Base-by-base conservation (phyloP, 2,888 invertebrate species). In the Drosophila nr. fundita region DNA sequence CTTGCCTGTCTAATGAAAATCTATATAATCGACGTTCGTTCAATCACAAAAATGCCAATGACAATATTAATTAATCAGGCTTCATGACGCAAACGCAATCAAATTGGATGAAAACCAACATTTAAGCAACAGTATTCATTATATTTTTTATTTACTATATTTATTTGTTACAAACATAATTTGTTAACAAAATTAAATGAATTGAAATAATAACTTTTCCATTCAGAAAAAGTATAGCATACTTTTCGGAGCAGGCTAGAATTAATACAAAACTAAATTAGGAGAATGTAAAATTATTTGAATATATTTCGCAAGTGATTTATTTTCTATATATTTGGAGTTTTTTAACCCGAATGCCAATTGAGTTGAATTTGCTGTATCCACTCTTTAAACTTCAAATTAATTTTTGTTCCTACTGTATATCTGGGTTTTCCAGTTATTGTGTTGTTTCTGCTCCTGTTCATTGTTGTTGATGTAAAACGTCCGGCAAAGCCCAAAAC, bases 1-100 rank as follows among this genome's bases (percentile, higher is more conserved):
- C 13, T 52, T 24, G 18, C 48, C 10, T 50, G 59, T 27, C 68
- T 70, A 68, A 71, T 73, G 60, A 62, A 68, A 75, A 70, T 71
- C 45, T 69, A 62, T 55, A 64, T 63, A 65, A 68, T 79, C 68
- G 61, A 67, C 71, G 29, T 54, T 36, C 49, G 58, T 62, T 68
- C 59, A 69, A 70, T 71, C 66, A 64, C 27, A n/a, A 45, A 27
- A 61, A 62, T 67, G 57, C 27, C 58, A 68, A 61, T 29, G 42
- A 7, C 45, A 66, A 70, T 68, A 68, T 65, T 72, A 30, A 57
- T 57, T 21, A 45, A 57, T 29, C 29, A 57, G 30, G 15, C 36
- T 59, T 52, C 13, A 11, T 15, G 40, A 10, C 58, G 60, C 69
- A 74, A 67, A 34, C 69, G 58, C 38, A 58, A 61, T 54, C 18